Conservation (phyloP, 2,888 invertebrate genomes). For the Myopa testacea region DNA sequence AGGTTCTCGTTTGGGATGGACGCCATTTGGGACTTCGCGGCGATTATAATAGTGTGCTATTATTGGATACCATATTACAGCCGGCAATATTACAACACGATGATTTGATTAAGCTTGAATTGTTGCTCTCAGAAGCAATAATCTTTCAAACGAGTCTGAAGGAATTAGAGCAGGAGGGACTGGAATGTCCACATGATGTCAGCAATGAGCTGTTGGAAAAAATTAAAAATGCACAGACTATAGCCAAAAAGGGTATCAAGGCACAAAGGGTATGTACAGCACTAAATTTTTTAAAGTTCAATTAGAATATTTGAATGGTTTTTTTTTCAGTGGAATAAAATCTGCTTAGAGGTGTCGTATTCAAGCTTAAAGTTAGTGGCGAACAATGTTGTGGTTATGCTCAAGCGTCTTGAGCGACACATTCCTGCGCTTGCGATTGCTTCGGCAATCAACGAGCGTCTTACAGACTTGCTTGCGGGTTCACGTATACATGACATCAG, state of each 20-base stretch:
- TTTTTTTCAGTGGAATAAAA: constrained; percentile 86
- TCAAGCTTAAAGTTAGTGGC: constrained; percentile 84
- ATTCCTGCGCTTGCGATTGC: constrained; percentile 90
- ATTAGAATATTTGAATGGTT: not conserved
- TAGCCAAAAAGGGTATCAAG: constrained; percentile 86
- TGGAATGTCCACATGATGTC: constrained; percentile 83
- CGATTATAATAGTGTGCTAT: constrained; percentile 90
- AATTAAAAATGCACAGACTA: constrained; percentile 78
- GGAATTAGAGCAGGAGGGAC: constrained; percentile 78
- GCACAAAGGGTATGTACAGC: constrained; percentile 81
- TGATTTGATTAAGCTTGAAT: constrained; percentile 84
- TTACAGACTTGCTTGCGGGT: constrained; percentile 78
- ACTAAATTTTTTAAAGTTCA: not conserved
- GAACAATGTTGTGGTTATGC: constrained; percentile 82
- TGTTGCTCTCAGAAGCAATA: constrained; percentile 88
- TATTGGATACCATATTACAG: constrained; percentile 90
- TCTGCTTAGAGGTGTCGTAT: constrained; percentile 84
- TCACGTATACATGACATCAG: constrained; percentile 66
- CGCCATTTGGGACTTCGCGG: constrained; percentile 85
- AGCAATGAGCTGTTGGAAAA: constrained; percentile 81
- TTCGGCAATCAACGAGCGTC: constrained; percentile 88
- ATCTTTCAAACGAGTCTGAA: constrained; percentile 85
- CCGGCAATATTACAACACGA: constrained; percentile 81
- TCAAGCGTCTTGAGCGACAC: constrained; percentile 84
- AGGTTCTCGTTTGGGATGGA: constrained; percentile 86